phyloP scores from a whole-genome alignment of 1,140 invertebrate species.

The Oedothorax gibbosus region DNA sequence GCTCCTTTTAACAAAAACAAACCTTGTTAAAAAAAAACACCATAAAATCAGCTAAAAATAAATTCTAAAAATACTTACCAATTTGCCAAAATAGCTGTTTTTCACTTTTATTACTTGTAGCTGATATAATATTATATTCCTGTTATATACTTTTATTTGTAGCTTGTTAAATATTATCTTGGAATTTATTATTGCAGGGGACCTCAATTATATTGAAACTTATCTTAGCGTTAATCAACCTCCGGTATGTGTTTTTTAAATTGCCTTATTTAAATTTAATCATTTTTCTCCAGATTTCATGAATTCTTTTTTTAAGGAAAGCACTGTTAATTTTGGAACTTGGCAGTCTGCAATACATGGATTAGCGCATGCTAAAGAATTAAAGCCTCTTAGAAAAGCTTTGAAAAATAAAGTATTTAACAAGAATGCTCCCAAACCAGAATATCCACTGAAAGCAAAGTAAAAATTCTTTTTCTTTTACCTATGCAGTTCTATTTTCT shows the following conservation, averaged over 20 bases:
- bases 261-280: not conserved
- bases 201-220: slow-evolving; percentile 42
- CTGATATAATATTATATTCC: not conserved
- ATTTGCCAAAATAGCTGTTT: not conserved
- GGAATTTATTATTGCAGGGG: slow-evolving; percentile 21
- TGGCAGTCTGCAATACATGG: slow-evolving; percentile 85
- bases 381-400: slow-evolving; percentile 72
- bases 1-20: too few relatives aligned
- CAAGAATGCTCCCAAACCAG: slow-evolving; percentile 21
- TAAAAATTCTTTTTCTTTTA: not conserved
- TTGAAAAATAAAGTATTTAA: slow-evolving; percentile 41
- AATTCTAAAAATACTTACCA: not conserved
- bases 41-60: too few relatives aligned
- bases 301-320: slow-evolving; percentile 63
- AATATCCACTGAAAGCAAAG: slow-evolving; percentile 34
- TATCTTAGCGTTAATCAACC: slow-evolving; percentile 15
- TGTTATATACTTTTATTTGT: too few relatives aligned
- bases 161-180: too few relatives aligned
- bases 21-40: too few relatives aligned
- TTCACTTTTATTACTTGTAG: not conserved
- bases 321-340: slow-evolving; percentile 78
- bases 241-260: not conserved
- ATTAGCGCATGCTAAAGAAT: slow-evolving; percentile 75
- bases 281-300: not conserved
- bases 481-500: too few relatives aligned